Base-by-base conservation (phyloP, 2,888 invertebrate species). In the Encarsia formosa region DNA sequence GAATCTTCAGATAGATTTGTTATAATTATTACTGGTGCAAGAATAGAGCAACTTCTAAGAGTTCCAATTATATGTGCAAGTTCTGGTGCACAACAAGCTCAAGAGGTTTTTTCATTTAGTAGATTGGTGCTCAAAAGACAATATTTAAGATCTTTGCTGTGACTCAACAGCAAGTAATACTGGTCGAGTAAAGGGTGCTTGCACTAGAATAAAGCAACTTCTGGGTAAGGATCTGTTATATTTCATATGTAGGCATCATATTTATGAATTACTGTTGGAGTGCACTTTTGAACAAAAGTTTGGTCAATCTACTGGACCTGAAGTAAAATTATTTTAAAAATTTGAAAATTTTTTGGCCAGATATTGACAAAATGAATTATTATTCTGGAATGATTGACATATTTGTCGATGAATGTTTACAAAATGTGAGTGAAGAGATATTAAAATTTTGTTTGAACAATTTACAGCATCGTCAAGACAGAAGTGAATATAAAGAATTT, bases 141-240 rank as follows among this genome's bases (percentile, higher is more conserved):
- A 57, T 40, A 55, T 64, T 8, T 51, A 58, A 51, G 55, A 56
- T 37, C 26, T 63, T 11, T 59, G 62, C 58, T 64, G 55, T 60
- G 62, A 65, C 39, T 64, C 65, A 2, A 63, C 63, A 16, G 59
- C 62, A 23, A 49, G 63, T 18, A 66, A 66, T 53, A 59, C 61
- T 32, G 63, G 64, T n/a, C 23, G 16, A 44, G 54, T 15, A 63
- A 62, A 53, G 60, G 61, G 50, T 58, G 62, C 57, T 32, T 41
- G 45, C 8, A 32, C 47, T 2, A 3, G 45, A 31, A 46, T 67
- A 11, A 61, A 67, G 57, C 56, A 63, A 57, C 44, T 61, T 15
- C 49, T 65, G n/a, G 54, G 52, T 26, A 60, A 39, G 49, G 57
- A 61, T n/a, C 35, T 63, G 29, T 42, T 62, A 38, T 52, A 41